A percentile compares a stretch with the other conserved stretches of the same genome.
Evolutionary conservation across 2,797 vertebrate genomes (phyloP).

Genomic region (Hypotaenidia okinawae): DNA sequence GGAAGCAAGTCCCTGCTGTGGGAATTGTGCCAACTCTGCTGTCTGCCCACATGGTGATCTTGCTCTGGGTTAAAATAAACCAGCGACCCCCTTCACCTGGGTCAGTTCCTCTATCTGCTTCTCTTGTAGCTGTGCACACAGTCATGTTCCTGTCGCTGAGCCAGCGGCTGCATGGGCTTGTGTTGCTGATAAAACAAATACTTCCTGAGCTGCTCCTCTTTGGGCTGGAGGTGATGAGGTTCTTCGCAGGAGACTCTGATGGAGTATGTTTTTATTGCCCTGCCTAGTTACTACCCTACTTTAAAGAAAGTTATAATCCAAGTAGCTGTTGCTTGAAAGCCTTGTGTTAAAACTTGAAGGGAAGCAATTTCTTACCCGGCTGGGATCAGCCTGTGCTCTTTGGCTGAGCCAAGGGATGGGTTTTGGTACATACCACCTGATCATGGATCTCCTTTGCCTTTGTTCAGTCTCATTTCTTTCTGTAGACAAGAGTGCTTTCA

Average conservation of each 20-base stretch:
- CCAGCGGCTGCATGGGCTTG: background rate
- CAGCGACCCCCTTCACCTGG: background rate
- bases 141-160: accelerated
- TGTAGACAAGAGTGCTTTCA: background rate
- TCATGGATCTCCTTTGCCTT: background rate
- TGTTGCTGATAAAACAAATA: background rate
- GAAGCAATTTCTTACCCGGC: background rate
- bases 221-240: background rate
- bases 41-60: background rate
- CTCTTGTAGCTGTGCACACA: background rate
- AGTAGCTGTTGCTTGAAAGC: background rate
- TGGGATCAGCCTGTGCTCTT: background rate
- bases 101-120: background rate
- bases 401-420: background rate
- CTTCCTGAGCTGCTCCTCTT: background rate
- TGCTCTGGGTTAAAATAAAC: background rate
- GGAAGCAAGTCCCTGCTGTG: background rate
- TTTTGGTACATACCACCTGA: background rate
- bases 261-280: background rate
- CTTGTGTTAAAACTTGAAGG: background rate
- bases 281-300: background rate
- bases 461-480: background rate
- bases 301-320: background rate
- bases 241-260: background rate
- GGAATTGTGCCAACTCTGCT: background rate